phyloP scores from a whole-genome alignment of 2,797 vertebrate species.

The Botia almorhae region DNA sequence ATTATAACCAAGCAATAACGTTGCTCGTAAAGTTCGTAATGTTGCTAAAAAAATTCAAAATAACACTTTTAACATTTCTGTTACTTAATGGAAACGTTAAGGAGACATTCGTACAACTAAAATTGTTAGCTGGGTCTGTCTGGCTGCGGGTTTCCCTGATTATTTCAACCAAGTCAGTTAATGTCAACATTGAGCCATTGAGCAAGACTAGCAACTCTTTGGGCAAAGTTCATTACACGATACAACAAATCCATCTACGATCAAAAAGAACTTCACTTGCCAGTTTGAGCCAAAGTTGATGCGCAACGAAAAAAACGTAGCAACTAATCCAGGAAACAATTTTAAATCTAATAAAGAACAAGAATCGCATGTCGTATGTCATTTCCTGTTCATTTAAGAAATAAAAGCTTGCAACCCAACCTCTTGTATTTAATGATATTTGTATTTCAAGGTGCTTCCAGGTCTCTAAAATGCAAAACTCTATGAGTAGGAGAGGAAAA shows the following conservation, averaged over 20 bases:
- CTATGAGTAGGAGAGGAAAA: constrained; percentile 54
- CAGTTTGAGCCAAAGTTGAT: constrained; percentile 27
- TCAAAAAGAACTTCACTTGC: not conserved
- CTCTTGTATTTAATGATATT: constrained; percentile 36
- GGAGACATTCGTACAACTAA: too few relatives aligned
- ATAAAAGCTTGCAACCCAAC: not conserved
- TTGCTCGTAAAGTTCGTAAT: too few relatives aligned
- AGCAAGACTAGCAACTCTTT: not conserved
- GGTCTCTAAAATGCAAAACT: constrained; percentile 58
- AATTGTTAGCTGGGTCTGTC: not conserved
- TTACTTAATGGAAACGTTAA: too few relatives aligned
- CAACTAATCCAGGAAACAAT: not conserved
- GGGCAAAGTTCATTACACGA: not conserved
- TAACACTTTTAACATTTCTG: too few relatives aligned
- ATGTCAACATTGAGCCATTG: not conserved
- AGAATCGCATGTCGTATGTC: constrained; percentile 27
- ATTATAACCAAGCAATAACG: too few relatives aligned
- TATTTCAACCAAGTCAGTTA: not conserved
- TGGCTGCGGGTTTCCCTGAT: not conserved
- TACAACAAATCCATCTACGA: not conserved
- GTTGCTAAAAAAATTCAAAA: too few relatives aligned
- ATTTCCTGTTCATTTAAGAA: not conserved
- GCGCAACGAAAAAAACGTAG: constrained; percentile 8
- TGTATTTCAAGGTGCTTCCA: constrained; percentile 54
- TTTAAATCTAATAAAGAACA: not conserved